Evolutionary conservation across 1,140 invertebrate species (phyloP), one percentile per base, ranked within the genome.

Genomic region (Venustaconcha ellipsiformis): DNA sequence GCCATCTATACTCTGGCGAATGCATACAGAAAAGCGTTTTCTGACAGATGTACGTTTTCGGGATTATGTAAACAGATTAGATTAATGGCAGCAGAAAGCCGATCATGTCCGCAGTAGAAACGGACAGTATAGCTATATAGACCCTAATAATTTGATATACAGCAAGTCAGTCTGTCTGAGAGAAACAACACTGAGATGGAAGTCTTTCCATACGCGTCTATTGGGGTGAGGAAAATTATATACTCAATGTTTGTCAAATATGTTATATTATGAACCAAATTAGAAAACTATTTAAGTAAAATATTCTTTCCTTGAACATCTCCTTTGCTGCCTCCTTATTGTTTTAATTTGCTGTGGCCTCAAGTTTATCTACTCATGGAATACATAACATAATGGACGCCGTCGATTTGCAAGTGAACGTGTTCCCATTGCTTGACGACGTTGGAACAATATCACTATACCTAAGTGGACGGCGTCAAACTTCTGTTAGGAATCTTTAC

Each of bases 401-500:
- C 37, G 11, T 48, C 37, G 6, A 11, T 48, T 6, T 48, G 4
- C 37, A 48, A 48, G 11, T 6, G 37, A 48, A 48, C 6, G 37
- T 48, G 37, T 48, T 48, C 37, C 37, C 37, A 48, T 2, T 8
- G 37, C 37, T 48, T 48, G 37, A 48, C 37, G 37, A 48, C 37
- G 37, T 48, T 6, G 37, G 37, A 48, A 6, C 4, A 48, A 20
- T 8, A 72, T 48, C 79, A 80, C 0, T 79, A 83, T 57, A 76
- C 77, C n/a, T 79, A 80, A 59, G 14, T 85, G n/a, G 70, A 79
- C 60, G 86, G 84, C 0, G 80, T 82, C 15, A 74, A 80, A 0
- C 80, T 83, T 57, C 72, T 87, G n/a, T n/a, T 86, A 0, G 86
- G 86, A 17, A 79, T 88, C n/a, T 84, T 88, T 71, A 82, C 86